phyloP scores from a whole-genome alignment of 2,113 vertebrate species.

The Arenaria interpres region DNA sequence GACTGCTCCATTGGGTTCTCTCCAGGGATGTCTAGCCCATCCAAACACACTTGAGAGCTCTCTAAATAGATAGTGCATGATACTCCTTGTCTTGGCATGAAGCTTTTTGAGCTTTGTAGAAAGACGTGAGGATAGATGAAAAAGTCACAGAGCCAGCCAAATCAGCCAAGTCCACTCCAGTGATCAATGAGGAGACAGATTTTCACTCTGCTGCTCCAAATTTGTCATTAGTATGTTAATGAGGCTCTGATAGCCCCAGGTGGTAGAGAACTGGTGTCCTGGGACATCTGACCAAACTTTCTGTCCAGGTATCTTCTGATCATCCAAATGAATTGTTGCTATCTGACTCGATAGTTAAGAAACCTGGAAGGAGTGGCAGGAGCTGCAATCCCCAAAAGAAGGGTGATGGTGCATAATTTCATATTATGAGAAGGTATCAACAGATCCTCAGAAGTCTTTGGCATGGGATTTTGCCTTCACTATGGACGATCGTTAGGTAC shows the following conservation, averaged over 20 bases:
- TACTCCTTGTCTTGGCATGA: neutral
- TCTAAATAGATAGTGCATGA: neutral
- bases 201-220: neutral
- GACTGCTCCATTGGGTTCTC: neutral
- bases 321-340: neutral
- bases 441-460: neutral
- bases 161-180: neutral
- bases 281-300: neutral
- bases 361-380: neutral
- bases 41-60: neutral
- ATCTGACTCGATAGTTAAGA: neutral
- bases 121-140: neutral
- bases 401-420: neutral
- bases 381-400: neutral
- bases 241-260: neutral
- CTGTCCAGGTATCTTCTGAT: neutral
- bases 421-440: neutral
- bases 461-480: neutral
- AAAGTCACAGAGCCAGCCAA: neutral
- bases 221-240: neutral
- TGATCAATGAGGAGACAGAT: neutral
- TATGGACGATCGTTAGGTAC: accelerated
- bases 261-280: neutral
- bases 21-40: neutral
- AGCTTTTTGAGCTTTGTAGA: neutral